A percentile compares a stretch with the other conserved stretches of the same genome.
Conservation (phyloP, 2,888 invertebrate genomes). For the Drosophila trichaetosa region DNA sequence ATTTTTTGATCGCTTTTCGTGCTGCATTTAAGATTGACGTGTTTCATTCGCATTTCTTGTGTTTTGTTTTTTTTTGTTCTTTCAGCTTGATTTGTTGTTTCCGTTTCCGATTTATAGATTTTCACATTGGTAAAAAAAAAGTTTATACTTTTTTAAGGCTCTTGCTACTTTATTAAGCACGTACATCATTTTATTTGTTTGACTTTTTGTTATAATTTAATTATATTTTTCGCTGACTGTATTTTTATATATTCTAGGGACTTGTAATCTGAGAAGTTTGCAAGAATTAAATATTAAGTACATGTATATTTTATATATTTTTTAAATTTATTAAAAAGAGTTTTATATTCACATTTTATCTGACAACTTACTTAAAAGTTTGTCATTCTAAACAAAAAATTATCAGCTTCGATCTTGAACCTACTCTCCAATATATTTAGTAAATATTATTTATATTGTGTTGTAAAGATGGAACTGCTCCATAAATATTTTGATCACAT, state of each 20-base stretch:
- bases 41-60: constrained; percentile 7
- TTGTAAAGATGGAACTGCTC: not conserved
- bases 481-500: not conserved
- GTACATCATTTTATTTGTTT: not conserved
- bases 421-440: no score
- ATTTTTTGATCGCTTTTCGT: constrained; percentile 32
- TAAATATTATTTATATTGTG: no score
- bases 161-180: not conserved
- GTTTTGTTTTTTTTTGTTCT: not conserved
- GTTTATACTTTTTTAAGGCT: not conserved
- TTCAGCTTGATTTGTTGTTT: constrained; percentile 40
- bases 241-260: not conserved
- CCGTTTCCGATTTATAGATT: constrained; percentile 15
- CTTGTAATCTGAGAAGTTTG: no score
- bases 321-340: no score
- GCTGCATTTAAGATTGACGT: constrained; percentile 22
- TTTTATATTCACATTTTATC: not conserved
- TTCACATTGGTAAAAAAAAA: not conserved
- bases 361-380: not conserved
- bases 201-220: not conserved
- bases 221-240: not conserved
- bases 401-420: no score
- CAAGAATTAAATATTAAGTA: not conserved
- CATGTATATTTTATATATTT: no score
- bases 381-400: not conserved